These are phyloP conservation scores for Harpalus rufipes DNA, from an alignment of 2,888 invertebrate genomes.

Conservation along the genomic window DNA sequence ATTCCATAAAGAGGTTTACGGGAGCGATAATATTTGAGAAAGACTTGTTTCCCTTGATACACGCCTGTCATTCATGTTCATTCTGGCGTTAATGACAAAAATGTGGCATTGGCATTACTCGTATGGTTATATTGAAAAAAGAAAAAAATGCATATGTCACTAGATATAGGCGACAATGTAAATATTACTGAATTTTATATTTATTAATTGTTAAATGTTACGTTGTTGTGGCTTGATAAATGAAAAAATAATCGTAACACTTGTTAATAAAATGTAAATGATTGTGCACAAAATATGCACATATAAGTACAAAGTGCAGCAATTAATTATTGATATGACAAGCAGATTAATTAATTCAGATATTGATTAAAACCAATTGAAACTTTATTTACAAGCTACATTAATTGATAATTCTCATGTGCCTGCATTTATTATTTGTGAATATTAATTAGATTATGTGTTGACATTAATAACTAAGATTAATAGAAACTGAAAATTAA, in stretches of 20 bases:
- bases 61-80: too few species aligned
- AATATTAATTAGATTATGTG: slow-evolving; percentile 49
- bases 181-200: too few species aligned
- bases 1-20: too few species aligned
- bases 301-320: slow-evolving; percentile 7
- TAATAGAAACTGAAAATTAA: slow-evolving; percentile 15
- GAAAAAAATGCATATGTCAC: too few species aligned
- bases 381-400: slow-evolving; percentile 18
- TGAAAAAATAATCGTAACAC: neutral
- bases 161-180: too few species aligned
- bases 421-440: slow-evolving; percentile 30
- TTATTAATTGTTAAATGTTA: too few species aligned
- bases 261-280: slow-evolving; percentile 9
- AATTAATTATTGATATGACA: slow-evolving; percentile 46
- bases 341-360: slow-evolving; percentile 31
- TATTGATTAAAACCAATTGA: slow-evolving; percentile 39
- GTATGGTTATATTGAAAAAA: too few species aligned
- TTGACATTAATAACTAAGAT: slow-evolving; percentile 37
- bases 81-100: too few species aligned
- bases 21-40: too few species aligned
- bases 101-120: too few species aligned
- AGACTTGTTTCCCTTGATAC: too few species aligned
- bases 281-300: neutral
- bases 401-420: slow-evolving; percentile 35
- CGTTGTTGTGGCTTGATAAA: too few species aligned